A percentile compares a stretch with the other conserved stretches of the same genome.
These are phyloP conservation scores for Eulithis prunata DNA, from an alignment of 2,888 invertebrate genomes.

Conservation along the genomic window DNA sequence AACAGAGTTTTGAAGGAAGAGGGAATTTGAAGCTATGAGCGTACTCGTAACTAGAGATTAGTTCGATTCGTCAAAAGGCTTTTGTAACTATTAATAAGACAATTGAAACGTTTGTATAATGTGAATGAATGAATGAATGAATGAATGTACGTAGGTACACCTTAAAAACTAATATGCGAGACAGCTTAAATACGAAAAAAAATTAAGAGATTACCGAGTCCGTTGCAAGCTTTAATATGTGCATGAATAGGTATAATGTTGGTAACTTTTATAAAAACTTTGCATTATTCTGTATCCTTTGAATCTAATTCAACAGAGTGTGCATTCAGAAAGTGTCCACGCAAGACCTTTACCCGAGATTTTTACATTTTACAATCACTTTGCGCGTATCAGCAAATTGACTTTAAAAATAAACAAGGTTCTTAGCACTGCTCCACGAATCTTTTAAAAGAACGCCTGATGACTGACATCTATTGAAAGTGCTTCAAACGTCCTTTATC, in stretches of 20 bases:
- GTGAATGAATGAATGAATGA: no score
- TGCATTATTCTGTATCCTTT: not conserved
- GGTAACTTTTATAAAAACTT: not conserved
- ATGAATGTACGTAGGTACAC: no score
- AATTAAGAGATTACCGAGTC: no score
- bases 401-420: slow-evolving; percentile 38
- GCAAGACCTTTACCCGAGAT: not conserved
- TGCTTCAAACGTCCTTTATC: no score
- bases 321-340: not conserved
- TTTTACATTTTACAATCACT: slow-evolving; percentile 11
- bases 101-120: no score
- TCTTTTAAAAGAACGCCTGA: not conserved
- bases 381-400: slow-evolving; percentile 37
- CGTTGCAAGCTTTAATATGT: no score
- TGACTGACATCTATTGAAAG: no score
- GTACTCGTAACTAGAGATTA: no score
- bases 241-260: not conserved
- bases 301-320: slow-evolving; percentile 4
- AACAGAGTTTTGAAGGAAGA: not conserved
- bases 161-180: no score
- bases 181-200: no score
- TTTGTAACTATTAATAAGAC: no score
- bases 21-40: not conserved
- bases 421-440: not conserved
- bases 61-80: no score